phyloP scores from a whole-genome alignment of 2,888 invertebrate genomes.

The Oxytorus armatus region DNA sequence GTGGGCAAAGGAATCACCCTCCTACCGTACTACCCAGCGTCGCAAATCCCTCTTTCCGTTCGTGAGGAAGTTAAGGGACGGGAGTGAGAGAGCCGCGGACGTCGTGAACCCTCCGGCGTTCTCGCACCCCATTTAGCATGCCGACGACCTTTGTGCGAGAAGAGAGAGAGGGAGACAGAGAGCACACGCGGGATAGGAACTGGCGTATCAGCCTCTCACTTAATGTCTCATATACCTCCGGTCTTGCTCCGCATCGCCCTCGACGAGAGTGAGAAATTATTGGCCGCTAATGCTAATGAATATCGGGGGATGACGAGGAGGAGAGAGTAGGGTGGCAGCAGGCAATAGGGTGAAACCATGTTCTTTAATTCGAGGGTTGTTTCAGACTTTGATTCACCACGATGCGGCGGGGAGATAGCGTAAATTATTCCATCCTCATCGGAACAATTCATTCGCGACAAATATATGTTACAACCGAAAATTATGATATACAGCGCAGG shows the following conservation, averaged over 20 bases:
- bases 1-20: slow-evolving; percentile 19
- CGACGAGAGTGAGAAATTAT: slow-evolving; percentile 80
- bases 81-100: slow-evolving; percentile 35
- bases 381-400: slow-evolving; percentile 49
- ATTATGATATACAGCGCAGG: background rate
- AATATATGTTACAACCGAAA: slow-evolving; percentile 18
- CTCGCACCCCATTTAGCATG: slow-evolving; percentile 77
- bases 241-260: slow-evolving; percentile 54
- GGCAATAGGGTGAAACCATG: slow-evolving; percentile 69
- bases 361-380: slow-evolving; percentile 59
- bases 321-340: slow-evolving; percentile 67
- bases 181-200: background rate
- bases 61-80: slow-evolving; percentile 25
- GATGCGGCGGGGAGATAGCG: slow-evolving; percentile 6
- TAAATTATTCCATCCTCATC: slow-evolving; percentile 38
- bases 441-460: slow-evolving; percentile 20
- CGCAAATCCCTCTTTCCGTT: slow-evolving; percentile 7
- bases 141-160: slow-evolving; percentile 68
- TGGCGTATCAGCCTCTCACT: slow-evolving; percentile 49
- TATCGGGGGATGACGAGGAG: slow-evolving; percentile 71
- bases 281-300: slow-evolving; percentile 82
- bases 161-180: slow-evolving; percentile 8
- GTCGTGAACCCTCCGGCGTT: slow-evolving; percentile 62
- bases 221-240: slow-evolving; percentile 24
- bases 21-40: too few species aligned